Evolutionary conservation across 2,113 vertebrate genomes (phyloP), one percentile per base, ranked within the genome.

Genomic region (Semicossyphus pulcher): DNA sequence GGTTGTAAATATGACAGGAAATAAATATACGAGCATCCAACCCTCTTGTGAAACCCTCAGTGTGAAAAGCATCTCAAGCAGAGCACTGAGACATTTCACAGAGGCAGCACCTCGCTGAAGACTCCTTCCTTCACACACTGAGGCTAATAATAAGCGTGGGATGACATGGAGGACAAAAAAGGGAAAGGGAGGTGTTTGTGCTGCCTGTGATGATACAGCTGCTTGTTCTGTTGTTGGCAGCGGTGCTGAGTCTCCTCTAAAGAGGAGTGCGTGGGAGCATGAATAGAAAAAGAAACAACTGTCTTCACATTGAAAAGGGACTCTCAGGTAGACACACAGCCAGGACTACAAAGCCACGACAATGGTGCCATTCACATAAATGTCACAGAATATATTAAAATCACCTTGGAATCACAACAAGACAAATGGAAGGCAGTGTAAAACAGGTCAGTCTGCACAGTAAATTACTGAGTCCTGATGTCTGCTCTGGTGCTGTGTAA

Each of bases 71-170:
- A 41, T 49, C 45, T 45, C 62, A 49, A 34, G 28, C 21, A 23
- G 53, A 39, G n/a, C 31, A 59, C 39, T 20, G 14, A 44, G 52
- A 53, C 51, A 45, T 56, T 58, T 78, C 28, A 75, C 10, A n/a
- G n/a, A n/a, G n/a, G n/a, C n/a, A n/a, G n/a, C 16, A 77, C 57
- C 39, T 28, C n/a, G 23, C 29, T 69, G 37, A 59, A 68, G 37
- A 68, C 45, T 29, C 29, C 67, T 12, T 70, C 10, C 45, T 53
- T 75, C 73, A 52, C 48, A 69, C 34, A 21, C 42, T 11, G 28
- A 26, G 23, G 26, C 76, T 81, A 84, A 79, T 80, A 82, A 84
- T 84, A 86, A 57, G 70, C 0, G 5, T 52, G 58, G 63, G 60
- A 49, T 68, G 25, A 47, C 54, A 57, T 20, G 36, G 14, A 6